Evolutionary conservation across 2,113 vertebrate genomes (phyloP).

Genomic region (Pseudorhombus dupliciocellatus): DNA sequence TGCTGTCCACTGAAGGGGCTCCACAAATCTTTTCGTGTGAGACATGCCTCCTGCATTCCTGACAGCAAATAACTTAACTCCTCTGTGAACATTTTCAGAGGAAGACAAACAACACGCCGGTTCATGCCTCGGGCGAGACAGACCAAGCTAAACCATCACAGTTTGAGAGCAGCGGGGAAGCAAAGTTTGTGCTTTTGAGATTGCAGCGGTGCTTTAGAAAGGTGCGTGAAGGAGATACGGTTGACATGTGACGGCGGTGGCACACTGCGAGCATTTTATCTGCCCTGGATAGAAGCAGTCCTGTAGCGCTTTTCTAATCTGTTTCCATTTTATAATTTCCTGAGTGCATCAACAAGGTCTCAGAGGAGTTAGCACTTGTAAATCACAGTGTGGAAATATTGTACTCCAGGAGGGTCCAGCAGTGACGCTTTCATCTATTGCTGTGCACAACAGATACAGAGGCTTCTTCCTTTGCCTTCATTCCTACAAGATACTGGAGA

Average conservation of each 20-base stretch:
- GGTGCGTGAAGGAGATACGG: constrained; percentile 50
- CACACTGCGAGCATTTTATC: constrained; percentile 43
- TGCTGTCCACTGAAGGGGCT: constrained; percentile 31
- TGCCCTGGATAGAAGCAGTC: constrained; percentile 49
- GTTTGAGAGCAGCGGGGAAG: constrained; percentile 47
- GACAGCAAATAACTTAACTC: constrained; percentile 64
- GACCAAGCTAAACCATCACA: constrained; percentile 48
- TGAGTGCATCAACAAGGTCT: constrained; percentile 56
- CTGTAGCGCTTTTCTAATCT: constrained; percentile 64
- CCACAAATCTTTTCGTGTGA: constrained; percentile 53
- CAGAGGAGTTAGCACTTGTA: constrained; percentile 52
- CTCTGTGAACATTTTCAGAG: constrained; percentile 62
- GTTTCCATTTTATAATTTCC: constrained; percentile 69
- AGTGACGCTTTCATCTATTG: constrained; percentile 12
- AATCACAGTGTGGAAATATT: constrained; percentile 48
- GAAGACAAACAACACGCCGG: constrained; percentile 61
- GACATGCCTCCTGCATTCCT: constrained; percentile 53
- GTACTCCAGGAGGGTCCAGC: constrained; percentile 25
- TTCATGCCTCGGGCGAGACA: constrained; percentile 50
- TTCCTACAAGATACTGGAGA: too few relatives aligned
- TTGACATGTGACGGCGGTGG: constrained; percentile 49
- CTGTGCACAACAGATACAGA: constrained; percentile 13
- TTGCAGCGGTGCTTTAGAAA: constrained; percentile 47
- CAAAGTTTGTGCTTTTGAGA: constrained; percentile 41
- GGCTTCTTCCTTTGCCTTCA: neutral